A percentile compares a stretch with the other conserved stretches of the same genome.
Conservation (phyloP, 2,888 invertebrate species). For the Adelognathus sp. region DNA sequence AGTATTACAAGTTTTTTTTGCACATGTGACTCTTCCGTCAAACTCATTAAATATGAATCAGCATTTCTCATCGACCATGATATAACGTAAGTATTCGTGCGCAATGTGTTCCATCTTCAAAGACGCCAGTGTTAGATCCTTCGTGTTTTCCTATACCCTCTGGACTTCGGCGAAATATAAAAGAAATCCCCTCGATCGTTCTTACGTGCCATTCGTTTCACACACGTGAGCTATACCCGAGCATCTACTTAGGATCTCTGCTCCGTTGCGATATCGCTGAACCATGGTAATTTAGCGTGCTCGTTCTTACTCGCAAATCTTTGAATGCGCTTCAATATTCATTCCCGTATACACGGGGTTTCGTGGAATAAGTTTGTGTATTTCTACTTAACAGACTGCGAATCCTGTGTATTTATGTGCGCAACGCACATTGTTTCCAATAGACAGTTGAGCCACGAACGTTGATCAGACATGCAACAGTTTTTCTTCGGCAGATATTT, state of each 20-base stretch:
- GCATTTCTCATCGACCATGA: neutral
- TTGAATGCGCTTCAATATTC: constrained; percentile 1
- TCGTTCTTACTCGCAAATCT: constrained; percentile 23
- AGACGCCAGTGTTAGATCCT: constrained; percentile 9
- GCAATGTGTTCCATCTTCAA: neutral
- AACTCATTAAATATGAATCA: too few relatives aligned
- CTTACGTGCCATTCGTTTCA: constrained; percentile 37
- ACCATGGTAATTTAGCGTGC: constrained; percentile 59
- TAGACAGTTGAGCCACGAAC: constrained; percentile 56
- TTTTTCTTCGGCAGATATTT: neutral
- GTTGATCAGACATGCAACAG: constrained; percentile 41
- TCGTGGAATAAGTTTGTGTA: neutral
- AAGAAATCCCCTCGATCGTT: constrained; percentile 42
- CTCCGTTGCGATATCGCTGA: constrained; percentile 55
- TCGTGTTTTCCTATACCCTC: constrained; percentile 50
- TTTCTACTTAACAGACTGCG: neutral
- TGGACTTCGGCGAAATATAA: constrained; percentile 14
- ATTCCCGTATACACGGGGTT: neutral
- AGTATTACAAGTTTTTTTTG: too few relatives aligned
- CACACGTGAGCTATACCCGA: constrained; percentile 48
- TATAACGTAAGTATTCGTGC: neutral
- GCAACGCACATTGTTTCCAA: constrained; percentile 35
- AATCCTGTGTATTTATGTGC: constrained; percentile 19
- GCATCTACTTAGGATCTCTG: constrained; percentile 57
- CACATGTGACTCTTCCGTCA: too few relatives aligned